Conservation (phyloP, 2,888 invertebrate genomes). For the Synanthedon myopaeformis region DNA sequence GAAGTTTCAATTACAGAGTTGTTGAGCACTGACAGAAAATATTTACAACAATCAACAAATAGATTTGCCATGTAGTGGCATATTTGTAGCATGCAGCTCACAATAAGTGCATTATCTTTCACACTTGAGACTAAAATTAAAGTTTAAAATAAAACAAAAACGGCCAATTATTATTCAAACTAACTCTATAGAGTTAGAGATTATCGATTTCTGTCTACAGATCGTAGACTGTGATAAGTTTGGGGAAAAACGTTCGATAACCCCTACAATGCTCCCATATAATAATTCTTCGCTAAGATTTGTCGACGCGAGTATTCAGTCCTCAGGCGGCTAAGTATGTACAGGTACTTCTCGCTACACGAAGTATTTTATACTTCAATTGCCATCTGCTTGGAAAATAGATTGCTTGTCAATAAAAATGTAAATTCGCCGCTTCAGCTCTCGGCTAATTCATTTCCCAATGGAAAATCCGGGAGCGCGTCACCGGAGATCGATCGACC, state of each 20-base stretch:
- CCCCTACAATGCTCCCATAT: slow-evolving; percentile 5
- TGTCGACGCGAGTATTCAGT: too few relatives aligned
- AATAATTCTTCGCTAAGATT: background rate
- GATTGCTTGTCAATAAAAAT: slow-evolving; percentile 70
- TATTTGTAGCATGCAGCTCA: too few relatives aligned
- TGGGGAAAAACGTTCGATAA: slow-evolving; percentile 8
- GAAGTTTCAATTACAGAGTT: too few relatives aligned
- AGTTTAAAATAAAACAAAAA: too few relatives aligned
- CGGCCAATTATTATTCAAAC: too few relatives aligned
- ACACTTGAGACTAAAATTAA: too few relatives aligned
- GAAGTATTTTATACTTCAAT: slow-evolving; percentile 36
- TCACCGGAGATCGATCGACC: slow-evolving; percentile 66
- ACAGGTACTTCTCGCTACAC: slow-evolving; percentile 21
- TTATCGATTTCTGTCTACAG: background rate
- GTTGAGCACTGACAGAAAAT: too few relatives aligned
- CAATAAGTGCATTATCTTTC: too few relatives aligned
- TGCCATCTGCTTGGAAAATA: slow-evolving; percentile 60
- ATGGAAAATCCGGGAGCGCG: slow-evolving; percentile 64
- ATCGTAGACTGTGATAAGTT: background rate
- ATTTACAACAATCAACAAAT: too few relatives aligned
- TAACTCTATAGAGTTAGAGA: too few relatives aligned
- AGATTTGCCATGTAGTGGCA: too few relatives aligned
- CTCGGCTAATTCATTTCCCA: slow-evolving; percentile 67
- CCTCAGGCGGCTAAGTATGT: background rate
- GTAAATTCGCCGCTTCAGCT: slow-evolving; percentile 65